These are phyloP conservation scores for Gisinianus flammeolus DNA, from an alignment of 2,888 invertebrate genomes.

Conservation along the genomic window DNA sequence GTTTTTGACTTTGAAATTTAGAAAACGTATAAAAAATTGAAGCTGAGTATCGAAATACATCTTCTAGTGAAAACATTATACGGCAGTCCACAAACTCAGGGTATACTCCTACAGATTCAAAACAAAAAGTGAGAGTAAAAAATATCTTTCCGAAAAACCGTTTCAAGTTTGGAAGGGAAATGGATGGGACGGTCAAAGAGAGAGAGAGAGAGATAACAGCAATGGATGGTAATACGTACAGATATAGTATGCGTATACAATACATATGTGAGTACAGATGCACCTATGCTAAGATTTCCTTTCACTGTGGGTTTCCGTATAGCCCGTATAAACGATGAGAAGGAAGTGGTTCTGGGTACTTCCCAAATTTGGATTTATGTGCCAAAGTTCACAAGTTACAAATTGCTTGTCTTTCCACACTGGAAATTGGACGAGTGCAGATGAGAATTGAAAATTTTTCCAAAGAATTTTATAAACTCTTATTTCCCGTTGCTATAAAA, in stretches of 20 bases:
- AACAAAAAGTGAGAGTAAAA: background rate
- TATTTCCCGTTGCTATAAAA: too few species aligned
- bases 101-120: background rate
- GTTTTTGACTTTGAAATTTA: background rate
- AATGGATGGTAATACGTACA: background rate
- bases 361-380: slow-evolving; percentile 8
- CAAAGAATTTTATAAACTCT: too few species aligned
- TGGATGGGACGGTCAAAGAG: background rate
- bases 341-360: background rate
- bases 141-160: background rate
- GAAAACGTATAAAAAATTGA: background rate
- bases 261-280: background rate
- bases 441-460: background rate
- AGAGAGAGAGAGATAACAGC: background rate
- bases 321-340: background rate
- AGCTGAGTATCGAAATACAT: background rate
- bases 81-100: background rate
- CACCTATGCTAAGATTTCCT: background rate
- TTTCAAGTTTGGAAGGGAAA: background rate
- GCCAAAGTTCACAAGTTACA: slow-evolving; percentile 6
- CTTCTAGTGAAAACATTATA: background rate
- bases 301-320: background rate
- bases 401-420: background rate
- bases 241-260: background rate
- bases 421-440: background rate